These are phyloP conservation scores for Galagoides demidoff DNA, from an alignment of 2,797 vertebrate genomes.

Conservation along the genomic window DNA sequence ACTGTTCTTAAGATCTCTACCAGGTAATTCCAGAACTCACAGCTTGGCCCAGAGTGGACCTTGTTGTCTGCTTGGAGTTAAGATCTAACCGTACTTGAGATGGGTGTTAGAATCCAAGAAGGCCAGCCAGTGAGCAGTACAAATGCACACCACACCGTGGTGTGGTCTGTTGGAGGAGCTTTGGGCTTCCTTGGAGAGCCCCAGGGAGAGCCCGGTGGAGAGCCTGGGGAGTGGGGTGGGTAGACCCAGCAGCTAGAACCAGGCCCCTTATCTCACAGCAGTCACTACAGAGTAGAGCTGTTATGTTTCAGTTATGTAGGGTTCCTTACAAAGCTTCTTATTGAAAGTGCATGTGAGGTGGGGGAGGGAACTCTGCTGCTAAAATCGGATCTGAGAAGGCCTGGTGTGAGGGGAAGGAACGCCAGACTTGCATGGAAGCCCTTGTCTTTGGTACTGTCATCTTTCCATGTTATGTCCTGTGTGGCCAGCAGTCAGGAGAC, in stretches of 20 bases:
- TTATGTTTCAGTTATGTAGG: neutral
- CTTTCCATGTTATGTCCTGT: neutral
- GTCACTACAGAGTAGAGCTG: neutral
- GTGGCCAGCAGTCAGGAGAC: neutral
- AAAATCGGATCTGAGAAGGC: neutral
- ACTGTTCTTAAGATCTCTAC: neutral
- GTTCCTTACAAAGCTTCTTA: neutral
- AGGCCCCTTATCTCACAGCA: neutral
- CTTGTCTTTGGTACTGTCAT: neutral
- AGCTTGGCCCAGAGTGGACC: neutral
- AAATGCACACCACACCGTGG: neutral
- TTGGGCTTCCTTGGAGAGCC: neutral
- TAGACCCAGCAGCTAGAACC: neutral
- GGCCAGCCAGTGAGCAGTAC: neutral
- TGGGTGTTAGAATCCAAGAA: neutral
- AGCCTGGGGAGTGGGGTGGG: neutral
- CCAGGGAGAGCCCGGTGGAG: neutral
- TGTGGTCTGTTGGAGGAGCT: neutral
- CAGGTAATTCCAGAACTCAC: neutral
- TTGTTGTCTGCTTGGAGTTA: neutral
- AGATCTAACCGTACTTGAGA: neutral
- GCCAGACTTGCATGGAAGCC: neutral
- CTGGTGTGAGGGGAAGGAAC: neutral
- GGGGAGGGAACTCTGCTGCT: neutral
- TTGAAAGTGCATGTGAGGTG: neutral